Evolutionary conservation across 2,888 invertebrate genomes (phyloP), one percentile per base, ranked within the genome.

Genomic region (Arge pagana): DNA sequence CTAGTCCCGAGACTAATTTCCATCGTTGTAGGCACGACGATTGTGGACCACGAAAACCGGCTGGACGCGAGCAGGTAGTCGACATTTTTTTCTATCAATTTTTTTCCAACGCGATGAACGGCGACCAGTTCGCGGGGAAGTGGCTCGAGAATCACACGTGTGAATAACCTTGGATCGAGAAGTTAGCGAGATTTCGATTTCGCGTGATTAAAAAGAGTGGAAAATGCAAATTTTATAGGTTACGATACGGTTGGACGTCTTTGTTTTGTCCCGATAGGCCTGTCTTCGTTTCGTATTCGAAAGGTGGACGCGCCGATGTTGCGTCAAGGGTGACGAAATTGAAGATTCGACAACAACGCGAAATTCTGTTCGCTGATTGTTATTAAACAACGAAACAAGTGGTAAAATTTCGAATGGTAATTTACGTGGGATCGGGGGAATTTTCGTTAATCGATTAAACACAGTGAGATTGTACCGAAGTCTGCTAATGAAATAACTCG

Each of bases 11-110:
- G n/a, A n/a, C n/a, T n/a, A n/a, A n/a, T n/a, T n/a, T n/a, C n/a
- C n/a, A n/a, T n/a, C n/a, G n/a, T n/a, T n/a, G n/a, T n/a, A 33
- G 33, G 11, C 24, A 6, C 6, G 40, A 13, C 15, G 15, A 3
- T 26, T 3, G 2, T n/a, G 24, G 41, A 43, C 48, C 55, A 24
- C 37, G 26, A 51, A 37, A 51, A 51, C 51, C 51, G 51, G 51
- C 51, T 51, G 45, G 42, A 51, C 8, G 28, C 52, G 37, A 56
- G 57, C 59, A 62, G 57, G 61, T 62, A 62, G 60, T 62, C 43
- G 53, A 42, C 42, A 33, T 50, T 33, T 53, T 54, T 53, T 54
- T 39, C 8, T 26, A 52, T 37, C 33, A 41, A 4, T 1, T 40
- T 31, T 48, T 48, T 35, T 49, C 39, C 37, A 26, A n/a, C 11